Base-by-base conservation (phyloP, 2,888 invertebrate genomes). In the Epicampocera succincta region DNA sequence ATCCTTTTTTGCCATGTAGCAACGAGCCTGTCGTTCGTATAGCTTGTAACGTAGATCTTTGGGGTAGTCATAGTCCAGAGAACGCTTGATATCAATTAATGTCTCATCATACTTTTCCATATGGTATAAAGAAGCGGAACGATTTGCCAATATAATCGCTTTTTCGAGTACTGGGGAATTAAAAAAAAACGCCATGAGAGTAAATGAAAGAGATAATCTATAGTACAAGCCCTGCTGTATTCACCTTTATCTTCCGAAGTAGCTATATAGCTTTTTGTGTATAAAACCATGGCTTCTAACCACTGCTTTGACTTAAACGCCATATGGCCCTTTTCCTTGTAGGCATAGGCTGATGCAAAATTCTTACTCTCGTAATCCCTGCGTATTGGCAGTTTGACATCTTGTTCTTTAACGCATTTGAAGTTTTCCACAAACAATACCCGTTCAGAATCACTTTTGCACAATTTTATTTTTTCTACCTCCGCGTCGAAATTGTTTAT, bases 81-180 rank as follows among this genome's bases (percentile, higher is more conserved):
- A 93, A 73, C 94, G 92, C 61, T 93, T 92, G n/a, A 95, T 94
- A 87, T 97, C 97, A 9, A 93, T 91, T 46, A 97, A 88, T 0
- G 95, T 93, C 56, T 94, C 92, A 83, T 94, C 93, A 87, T 93
- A 94, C 84, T 93, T 93, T 80, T 94, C 92, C 88, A 96, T 89
- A 86, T 96, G 95, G 87, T 95, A 95, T 44, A 96, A 92, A 0
- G 95, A 93, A 0, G 97, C 97, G 38, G 97, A 96, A 11, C 97
- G 93, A 89, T 97, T 97, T 0, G 96, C 96, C 84, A 95, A 91
- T 5, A 95, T 92, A 48, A 96, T 93, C 0, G 95, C 92, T 3
- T 95, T 89, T 69, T 95, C 94, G 84, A 92, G 91, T 79, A 90
- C 94, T 94, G 88, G 63, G 87, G 29, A 61, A 52, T 15, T 1